phyloP scores from a whole-genome alignment of 2,888 invertebrate species.

The Maniola hyperantus region DNA sequence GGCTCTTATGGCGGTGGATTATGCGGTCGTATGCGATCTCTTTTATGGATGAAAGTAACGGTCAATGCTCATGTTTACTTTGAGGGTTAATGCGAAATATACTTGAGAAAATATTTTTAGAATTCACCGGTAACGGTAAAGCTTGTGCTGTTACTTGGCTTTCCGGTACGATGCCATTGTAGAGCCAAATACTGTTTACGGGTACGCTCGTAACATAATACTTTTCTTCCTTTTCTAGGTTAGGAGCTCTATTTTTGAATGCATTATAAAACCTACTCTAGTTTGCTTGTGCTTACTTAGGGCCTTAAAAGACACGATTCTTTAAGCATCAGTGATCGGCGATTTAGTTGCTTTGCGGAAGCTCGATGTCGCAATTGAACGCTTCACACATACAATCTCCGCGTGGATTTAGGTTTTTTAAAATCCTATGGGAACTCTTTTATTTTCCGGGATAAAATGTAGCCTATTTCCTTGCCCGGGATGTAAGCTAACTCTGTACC shows the following conservation, averaged over 20 bases:
- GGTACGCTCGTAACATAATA: neutral
- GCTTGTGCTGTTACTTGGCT: neutral
- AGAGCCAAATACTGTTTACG: neutral
- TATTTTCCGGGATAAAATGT: too few relatives aligned
- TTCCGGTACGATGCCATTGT: neutral
- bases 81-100: neutral
- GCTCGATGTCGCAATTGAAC: too few relatives aligned
- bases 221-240: neutral
- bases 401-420: too few relatives aligned
- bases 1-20: too few relatives aligned
- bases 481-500: too few relatives aligned
- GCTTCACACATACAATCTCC: too few relatives aligned
- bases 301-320: neutral
- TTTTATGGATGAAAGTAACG: too few relatives aligned
- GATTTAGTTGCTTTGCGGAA: too few relatives aligned
- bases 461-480: too few relatives aligned
- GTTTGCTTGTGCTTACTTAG: neutral
- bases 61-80: neutral
- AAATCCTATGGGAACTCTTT: too few relatives aligned
- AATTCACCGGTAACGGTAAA: neutral
- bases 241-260: neutral
- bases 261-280: neutral
- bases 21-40: too few relatives aligned
- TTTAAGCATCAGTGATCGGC: neutral
- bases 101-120: slow-evolving; percentile 6